Evolutionary conservation across 2,113 vertebrate species (phyloP).

Genomic region (Lanius collurio): DNA sequence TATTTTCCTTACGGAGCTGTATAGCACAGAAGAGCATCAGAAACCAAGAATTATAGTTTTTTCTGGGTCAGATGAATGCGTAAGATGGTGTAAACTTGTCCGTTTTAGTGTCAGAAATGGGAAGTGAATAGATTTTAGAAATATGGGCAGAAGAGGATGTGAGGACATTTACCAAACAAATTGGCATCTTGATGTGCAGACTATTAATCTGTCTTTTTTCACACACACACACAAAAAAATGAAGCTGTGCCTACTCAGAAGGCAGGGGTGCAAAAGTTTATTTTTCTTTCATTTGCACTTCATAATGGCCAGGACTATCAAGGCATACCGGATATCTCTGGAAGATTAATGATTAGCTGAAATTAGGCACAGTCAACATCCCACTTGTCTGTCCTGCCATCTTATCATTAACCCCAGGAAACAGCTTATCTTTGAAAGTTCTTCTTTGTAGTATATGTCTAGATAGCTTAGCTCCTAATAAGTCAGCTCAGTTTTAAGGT

Average conservation of each 20-base stretch:
- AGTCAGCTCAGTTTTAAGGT: conserved; percentile 1
- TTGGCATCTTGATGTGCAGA: neutral
- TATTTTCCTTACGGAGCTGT: neutral
- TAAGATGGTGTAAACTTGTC: neutral
- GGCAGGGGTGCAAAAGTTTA: neutral
- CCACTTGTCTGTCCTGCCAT: conserved; percentile 41
- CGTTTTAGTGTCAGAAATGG: neutral
- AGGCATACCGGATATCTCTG: conserved; percentile 27
- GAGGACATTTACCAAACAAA: neutral
- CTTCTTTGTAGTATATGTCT: conserved; percentile 38
- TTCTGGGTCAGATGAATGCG: neutral
- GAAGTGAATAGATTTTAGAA: neutral
- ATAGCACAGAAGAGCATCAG: neutral
- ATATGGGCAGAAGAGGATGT: neutral
- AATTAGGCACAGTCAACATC: conserved; percentile 44
- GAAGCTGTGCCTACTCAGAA: neutral
- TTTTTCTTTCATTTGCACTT: conserved; percentile 52
- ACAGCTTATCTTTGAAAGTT: conserved; percentile 7
- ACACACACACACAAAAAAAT: neutral
- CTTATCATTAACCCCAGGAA: conserved; percentile 57
- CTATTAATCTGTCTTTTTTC: neutral
- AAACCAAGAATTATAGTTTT: neutral
- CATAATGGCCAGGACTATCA: neutral
- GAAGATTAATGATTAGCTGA: conserved; percentile 58
- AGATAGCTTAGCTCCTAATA: conserved; percentile 42